phyloP scores from a whole-genome alignment of 2,797 vertebrate genomes.

The Echiichthys vipera region DNA sequence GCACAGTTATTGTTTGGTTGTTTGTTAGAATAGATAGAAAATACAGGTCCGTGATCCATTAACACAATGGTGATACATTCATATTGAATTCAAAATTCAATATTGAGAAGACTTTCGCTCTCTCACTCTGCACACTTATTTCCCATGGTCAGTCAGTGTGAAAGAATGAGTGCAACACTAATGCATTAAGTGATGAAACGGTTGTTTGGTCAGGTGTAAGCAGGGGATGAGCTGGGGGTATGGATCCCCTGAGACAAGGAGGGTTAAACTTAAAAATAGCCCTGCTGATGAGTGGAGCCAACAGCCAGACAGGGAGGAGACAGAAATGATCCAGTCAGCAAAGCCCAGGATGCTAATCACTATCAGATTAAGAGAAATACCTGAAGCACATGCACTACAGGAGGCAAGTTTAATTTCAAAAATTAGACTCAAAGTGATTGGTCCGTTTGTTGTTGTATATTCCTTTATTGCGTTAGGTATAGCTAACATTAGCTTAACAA shows the following conservation, averaged over 20 bases:
- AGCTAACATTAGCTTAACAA: not conserved
- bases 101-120: too few relatives aligned
- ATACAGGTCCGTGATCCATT: slow-evolving; percentile 23
- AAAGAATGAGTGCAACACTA: slow-evolving; percentile 18
- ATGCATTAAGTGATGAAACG: slow-evolving; percentile 30
- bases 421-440: slow-evolving; percentile 29
- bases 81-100: too few relatives aligned
- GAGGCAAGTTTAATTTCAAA: slow-evolving; percentile 43
- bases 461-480: not conserved
- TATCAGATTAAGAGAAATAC: slow-evolving; percentile 69
- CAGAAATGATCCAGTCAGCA: slow-evolving; percentile 72
- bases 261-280: slow-evolving; percentile 79
- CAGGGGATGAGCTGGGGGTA: slow-evolving; percentile 49
- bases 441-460: not conserved
- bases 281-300: slow-evolving; percentile 72
- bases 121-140: slow-evolving; percentile 21
- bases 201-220: slow-evolving; percentile 54
- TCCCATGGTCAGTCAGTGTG: slow-evolving; percentile 8
- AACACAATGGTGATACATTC: too few relatives aligned
- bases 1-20: slow-evolving; percentile 46
- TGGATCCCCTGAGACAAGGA: slow-evolving; percentile 57
- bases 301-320: slow-evolving; percentile 64
- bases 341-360: slow-evolving; percentile 65
- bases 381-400: slow-evolving; percentile 11
- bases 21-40: slow-evolving; percentile 30